Base-by-base conservation (phyloP, 2,888 invertebrate species). In the Protophormia terraenovae region DNA sequence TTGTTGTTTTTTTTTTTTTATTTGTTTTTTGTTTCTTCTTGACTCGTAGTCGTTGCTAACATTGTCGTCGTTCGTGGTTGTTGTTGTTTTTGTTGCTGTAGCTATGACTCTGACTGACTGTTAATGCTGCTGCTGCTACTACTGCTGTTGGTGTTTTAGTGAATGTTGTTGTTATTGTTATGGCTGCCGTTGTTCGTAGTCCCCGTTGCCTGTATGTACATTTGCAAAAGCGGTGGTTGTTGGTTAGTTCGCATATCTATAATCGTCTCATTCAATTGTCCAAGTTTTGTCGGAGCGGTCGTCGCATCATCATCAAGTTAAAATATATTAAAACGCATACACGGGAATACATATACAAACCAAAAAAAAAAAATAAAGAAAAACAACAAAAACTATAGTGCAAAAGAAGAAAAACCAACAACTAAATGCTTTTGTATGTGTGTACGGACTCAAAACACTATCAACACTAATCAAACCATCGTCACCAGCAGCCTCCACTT, bases 241-340 rank as follows among this genome's bases (percentile, higher is more conserved):
- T 83, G 83, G 84, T 62, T 85, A 87, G 72, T 78, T 85, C 85
- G 90, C 90, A 89, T 89, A 88, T 89, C 89, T 89, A 88, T 88
- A 90, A 90, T 91, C 91, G 89, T 88, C 89, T 91, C 91, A 91
- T 91, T 91, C 91, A 91, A 91, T 91, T 90, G 90, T 90, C 90
- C 91, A 91, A 91, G 91, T 89, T 91, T 91, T 91, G 90, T 90
- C 90, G 89, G 89, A 90, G 91, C 91, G 91, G 91, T 79, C 78
- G 79, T 90, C 91, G 88, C 87, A 90, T 87, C 88, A 87, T 83
- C 78, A 71, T 69, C 82, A 85, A n/a, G n/a, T 16, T 14, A 73
- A 38, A 80, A 45, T 66, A 72, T 38, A 77, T 50, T 58, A 86
- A 88, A 88, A 88, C 89, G 86, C 87, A 89, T 87, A 86, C 76